Evolutionary conservation across 2,888 invertebrate genomes (phyloP).

Genomic region (Encarsia formosa): DNA sequence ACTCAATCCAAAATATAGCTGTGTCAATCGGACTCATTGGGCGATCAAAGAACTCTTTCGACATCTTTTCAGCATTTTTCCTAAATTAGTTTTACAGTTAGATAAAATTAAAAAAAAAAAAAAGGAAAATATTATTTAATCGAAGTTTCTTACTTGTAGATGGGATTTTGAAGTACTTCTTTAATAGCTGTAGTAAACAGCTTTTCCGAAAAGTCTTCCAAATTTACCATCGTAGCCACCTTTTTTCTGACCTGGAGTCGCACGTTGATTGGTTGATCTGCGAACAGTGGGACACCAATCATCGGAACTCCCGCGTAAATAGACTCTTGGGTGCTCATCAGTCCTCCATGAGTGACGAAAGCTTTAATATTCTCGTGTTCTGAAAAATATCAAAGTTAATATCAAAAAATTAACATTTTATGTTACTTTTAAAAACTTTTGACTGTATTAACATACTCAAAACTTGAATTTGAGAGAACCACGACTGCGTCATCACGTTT

Average conservation of each 20-base stretch:
- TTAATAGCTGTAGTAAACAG: conserved; percentile 45
- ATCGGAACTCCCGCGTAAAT: conserved; percentile 35
- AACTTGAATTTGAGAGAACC: conserved; percentile 40
- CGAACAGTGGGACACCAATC: conserved; percentile 37
- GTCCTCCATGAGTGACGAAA: too few species aligned
- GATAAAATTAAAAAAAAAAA: background rate
- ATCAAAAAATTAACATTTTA: too few species aligned
- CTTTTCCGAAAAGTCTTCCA: conserved; percentile 40
- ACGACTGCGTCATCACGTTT: conserved; percentile 41
- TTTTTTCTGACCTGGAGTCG: conserved; percentile 30
- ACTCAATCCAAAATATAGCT: conserved; percentile 66
- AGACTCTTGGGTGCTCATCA: conserved; percentile 35
- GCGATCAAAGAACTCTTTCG: conserved; percentile 51
- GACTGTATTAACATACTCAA: conserved; percentile 35
- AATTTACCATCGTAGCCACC: conserved; percentile 30
- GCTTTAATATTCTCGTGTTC: conserved; percentile 40
- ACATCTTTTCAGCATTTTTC: background rate
- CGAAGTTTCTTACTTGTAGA: conserved; percentile 44
- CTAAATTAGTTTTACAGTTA: background rate
- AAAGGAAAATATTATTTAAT: too few species aligned
- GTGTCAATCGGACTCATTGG: conserved; percentile 58
- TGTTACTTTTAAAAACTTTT: too few species aligned
- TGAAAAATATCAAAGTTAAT: too few species aligned
- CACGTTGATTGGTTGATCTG: conserved; percentile 38
- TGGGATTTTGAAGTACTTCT: conserved; percentile 44